Conservation (phyloP, 2,797 vertebrate genomes). For the Gymnodraco acuticeps region DNA sequence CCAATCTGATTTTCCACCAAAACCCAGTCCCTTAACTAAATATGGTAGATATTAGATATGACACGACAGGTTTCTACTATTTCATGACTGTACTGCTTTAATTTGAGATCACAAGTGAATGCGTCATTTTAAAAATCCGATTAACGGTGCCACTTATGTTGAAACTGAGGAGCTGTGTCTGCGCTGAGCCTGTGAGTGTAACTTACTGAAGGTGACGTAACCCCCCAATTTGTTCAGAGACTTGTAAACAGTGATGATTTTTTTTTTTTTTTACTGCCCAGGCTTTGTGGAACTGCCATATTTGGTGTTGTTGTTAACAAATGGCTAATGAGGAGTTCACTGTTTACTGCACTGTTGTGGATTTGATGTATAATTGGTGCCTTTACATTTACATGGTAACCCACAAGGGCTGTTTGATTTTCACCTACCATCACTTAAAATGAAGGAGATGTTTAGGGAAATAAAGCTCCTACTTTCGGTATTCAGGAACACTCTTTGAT, state of each 20-base stretch:
- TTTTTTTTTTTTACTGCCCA: conserved; percentile 57
- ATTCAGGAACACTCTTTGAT: conserved; percentile 33
- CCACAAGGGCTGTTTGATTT: conserved; percentile 35
- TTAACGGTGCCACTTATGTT: conserved; percentile 53
- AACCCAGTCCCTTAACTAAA: conserved; percentile 41
- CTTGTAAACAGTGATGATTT: conserved; percentile 67
- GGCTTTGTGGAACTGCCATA: conserved; percentile 64
- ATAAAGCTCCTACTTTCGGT: conserved; percentile 6
- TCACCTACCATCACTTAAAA: conserved; percentile 43
- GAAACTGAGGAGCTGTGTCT: conserved; percentile 42
- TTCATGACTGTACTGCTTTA: conserved; percentile 44
- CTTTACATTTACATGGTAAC: conserved; percentile 58
- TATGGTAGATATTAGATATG: conserved; percentile 52
- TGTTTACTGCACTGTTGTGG: conserved; percentile 58
- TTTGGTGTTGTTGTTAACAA: conserved; percentile 65
- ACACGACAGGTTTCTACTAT: conserved; percentile 26
- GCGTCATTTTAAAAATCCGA: conserved; percentile 61
- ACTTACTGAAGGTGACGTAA: conserved; percentile 62
- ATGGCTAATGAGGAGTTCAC: conserved; percentile 66
- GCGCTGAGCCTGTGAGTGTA: conserved; percentile 42
- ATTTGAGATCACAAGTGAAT: conserved; percentile 42
- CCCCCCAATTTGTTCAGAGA: conserved; percentile 53
- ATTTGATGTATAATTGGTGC: conserved; percentile 59
- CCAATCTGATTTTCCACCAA: conserved; percentile 21
- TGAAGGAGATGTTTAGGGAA: conserved; percentile 47